phyloP scores from a whole-genome alignment of 2,888 invertebrate genomes.

The Sclerodermus sp. region DNA sequence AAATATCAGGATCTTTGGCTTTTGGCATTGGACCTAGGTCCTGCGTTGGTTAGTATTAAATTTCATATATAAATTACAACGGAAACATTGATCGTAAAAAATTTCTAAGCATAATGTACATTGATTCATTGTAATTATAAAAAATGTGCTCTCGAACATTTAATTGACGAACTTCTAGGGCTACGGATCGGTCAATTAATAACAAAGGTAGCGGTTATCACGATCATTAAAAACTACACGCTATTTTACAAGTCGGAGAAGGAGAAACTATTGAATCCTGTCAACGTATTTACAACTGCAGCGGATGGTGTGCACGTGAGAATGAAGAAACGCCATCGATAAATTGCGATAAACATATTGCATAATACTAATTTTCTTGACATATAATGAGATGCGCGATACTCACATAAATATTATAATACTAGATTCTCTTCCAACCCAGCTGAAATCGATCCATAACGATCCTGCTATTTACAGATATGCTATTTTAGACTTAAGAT shows the following conservation, averaged over 20 bases:
- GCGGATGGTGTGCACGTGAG: slow-evolving; percentile 8
- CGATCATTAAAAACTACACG: slow-evolving; percentile 7
- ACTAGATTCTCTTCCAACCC: background rate
- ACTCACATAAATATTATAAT: background rate
- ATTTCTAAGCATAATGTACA: background rate
- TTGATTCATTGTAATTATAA: background rate
- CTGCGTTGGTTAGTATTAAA: slow-evolving; percentile 35
- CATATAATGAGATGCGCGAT: background rate
- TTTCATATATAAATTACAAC: background rate
- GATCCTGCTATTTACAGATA: background rate
- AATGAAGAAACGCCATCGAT: slow-evolving; percentile 11
- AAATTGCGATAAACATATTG: background rate
- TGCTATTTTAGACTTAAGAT: background rate
- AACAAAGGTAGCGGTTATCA: slow-evolving; percentile 17
- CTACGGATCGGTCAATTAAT: slow-evolving; percentile 36
- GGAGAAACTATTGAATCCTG: background rate
- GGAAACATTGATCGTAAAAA: background rate
- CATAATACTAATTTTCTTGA: background rate
- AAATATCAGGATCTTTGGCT: slow-evolving; percentile 26
- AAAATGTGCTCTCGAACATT: background rate
- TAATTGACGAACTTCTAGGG: slow-evolving; percentile 22
- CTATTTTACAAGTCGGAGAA: background rate
- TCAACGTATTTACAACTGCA: slow-evolving; percentile 11
- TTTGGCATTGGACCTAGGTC: slow-evolving; percentile 44
- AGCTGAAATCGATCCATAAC: background rate